Conservation (phyloP, 2,888 invertebrate genomes). For the Polydrusus tereticollis region DNA sequence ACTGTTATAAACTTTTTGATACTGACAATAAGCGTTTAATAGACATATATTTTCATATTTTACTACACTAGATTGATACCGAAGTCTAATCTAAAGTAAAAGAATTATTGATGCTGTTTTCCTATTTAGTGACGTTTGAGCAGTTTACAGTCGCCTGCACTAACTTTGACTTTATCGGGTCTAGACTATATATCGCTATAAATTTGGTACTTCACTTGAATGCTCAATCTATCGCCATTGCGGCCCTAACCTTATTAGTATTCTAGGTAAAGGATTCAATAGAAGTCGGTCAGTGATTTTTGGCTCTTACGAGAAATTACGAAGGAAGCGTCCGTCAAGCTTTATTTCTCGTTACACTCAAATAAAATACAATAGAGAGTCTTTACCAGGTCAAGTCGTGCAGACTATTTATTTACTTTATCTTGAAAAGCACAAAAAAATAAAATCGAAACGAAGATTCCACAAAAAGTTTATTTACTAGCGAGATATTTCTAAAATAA, state of each 20-base stretch:
- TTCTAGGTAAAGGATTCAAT: conserved; percentile 36
- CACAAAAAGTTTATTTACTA: too few species aligned
- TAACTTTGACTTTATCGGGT: not conserved
- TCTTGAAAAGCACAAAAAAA: not conserved
- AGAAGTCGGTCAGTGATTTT: conserved; percentile 41
- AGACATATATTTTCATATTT: too few species aligned
- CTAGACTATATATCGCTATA: not conserved
- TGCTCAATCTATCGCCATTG: not conserved
- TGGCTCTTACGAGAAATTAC: conserved; percentile 33
- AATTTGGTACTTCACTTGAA: not conserved
- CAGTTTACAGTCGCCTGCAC: too few species aligned
- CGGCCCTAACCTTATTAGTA: conserved; percentile 22
- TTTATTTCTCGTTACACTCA: conserved; percentile 31
- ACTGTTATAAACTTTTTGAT: too few species aligned
- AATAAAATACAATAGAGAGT: conserved; percentile 24
- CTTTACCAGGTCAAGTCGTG: conserved; percentile 29
- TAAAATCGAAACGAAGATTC: not conserved
- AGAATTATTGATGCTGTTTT: too few species aligned
- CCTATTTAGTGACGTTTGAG: too few species aligned
- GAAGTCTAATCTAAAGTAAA: too few species aligned
- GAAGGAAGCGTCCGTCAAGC: conserved; percentile 35
- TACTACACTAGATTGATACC: too few species aligned
- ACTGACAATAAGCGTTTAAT: too few species aligned
- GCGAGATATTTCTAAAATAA: too few species aligned
- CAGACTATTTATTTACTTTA: conserved; percentile 20